Evolutionary conservation across 2,113 vertebrate genomes (phyloP).

Genomic region (Orcinus orca): DNA sequence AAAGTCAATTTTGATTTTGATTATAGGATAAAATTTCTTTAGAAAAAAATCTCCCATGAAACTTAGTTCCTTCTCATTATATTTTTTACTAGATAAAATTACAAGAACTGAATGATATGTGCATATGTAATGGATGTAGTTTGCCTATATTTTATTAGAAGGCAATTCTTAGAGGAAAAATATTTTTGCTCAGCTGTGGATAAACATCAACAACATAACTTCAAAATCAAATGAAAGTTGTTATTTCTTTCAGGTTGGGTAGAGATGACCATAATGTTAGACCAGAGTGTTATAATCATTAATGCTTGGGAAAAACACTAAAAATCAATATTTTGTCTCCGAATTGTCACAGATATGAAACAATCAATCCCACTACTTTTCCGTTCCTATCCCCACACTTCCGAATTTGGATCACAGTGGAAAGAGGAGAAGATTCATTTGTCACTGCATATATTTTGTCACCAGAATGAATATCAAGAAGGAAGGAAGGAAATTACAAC

Average conservation of each 20-base stretch:
- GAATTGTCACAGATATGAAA: conserved; percentile 46
- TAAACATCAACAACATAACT: conserved; percentile 68
- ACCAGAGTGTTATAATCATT: conserved; percentile 41
- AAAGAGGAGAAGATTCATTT: not conserved
- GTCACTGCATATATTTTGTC: not conserved
- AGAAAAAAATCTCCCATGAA: conserved; percentile 49
- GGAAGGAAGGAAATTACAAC: not conserved
- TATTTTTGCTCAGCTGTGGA: conserved; percentile 40
- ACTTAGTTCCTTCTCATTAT: conserved; percentile 31
- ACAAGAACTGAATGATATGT: conserved; percentile 61
- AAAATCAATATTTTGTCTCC: conserved; percentile 29
- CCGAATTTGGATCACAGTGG: not conserved
- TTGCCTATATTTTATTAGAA: conserved; percentile 62
- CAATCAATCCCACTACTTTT: not conserved
- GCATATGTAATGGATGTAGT: conserved; percentile 60
- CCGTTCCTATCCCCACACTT: rapidly evolving
- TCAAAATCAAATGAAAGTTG: conserved; percentile 62
- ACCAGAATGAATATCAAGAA: not conserved
- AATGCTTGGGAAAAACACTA: not conserved
- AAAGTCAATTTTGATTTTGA: conserved; percentile 72
- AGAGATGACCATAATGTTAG: conserved; percentile 63
- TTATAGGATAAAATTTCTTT: conserved; percentile 73
- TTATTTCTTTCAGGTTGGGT: conserved; percentile 63
- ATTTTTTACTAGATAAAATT: conserved; percentile 56
- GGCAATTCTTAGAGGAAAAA: conserved; percentile 18